Conservation (phyloP, 1,140 invertebrate species). For the Papilio machaon region DNA sequence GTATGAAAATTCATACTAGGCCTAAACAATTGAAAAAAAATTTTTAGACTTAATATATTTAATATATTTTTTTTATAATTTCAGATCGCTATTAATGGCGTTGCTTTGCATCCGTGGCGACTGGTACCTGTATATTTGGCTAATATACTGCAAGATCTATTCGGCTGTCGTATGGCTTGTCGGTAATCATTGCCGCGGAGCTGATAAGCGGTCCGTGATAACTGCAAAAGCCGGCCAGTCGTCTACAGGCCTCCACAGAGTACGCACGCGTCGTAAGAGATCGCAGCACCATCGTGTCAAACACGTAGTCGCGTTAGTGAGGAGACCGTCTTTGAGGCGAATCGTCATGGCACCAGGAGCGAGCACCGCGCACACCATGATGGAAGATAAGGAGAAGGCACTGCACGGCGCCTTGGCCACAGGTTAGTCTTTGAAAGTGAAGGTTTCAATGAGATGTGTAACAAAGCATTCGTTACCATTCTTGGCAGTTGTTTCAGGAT, state of each 20-base stretch:
- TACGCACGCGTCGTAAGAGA: slow-evolving; percentile 74
- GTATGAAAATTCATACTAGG: no score
- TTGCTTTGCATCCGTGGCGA: slow-evolving; percentile 72
- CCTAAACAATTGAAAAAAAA: background rate
- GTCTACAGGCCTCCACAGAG: slow-evolving; percentile 71
- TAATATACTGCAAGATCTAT: slow-evolving; percentile 77
- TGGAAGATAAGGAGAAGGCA: slow-evolving; percentile 78
- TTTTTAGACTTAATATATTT: background rate
- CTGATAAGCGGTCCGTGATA: slow-evolving; percentile 78
- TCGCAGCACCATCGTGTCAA: slow-evolving; percentile 62
- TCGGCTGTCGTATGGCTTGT: slow-evolving; percentile 74
- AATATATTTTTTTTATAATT: slow-evolving; percentile 42
- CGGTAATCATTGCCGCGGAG: slow-evolving; percentile 73
- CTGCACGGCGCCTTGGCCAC: slow-evolving; percentile 63
- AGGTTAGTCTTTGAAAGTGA: slow-evolving; percentile 55
- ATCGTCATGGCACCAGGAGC: slow-evolving; percentile 79
- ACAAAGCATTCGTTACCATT: slow-evolving; percentile 35
- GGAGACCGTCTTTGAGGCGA: slow-evolving; percentile 72
- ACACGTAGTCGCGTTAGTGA: slow-evolving; percentile 70
- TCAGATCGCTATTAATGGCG: slow-evolving; percentile 77
- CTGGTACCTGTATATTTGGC: slow-evolving; percentile 75
- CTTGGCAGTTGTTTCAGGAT: slow-evolving; percentile 41
- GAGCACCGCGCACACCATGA: slow-evolving; percentile 76
- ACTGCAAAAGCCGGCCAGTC: slow-evolving; percentile 69
- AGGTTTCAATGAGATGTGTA: slow-evolving; percentile 11